Evolutionary conservation across 2,888 invertebrate genomes (phyloP), one percentile per base, ranked within the genome.

Genomic region (Myopa testacea): DNA sequence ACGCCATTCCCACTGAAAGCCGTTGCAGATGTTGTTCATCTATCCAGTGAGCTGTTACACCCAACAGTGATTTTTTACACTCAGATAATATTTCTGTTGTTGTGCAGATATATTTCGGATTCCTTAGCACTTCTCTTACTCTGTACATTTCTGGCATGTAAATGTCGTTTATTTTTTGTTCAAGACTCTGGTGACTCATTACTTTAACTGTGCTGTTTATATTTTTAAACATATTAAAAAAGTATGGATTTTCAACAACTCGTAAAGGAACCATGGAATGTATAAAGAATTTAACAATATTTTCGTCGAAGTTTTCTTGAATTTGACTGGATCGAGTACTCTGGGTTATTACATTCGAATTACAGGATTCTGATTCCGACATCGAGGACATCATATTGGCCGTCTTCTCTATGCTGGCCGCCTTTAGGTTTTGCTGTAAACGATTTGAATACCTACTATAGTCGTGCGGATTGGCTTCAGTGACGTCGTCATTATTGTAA

Each of bases 31-130:
- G 60, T 16, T 58, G 45, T 16, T 67, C 19, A 6, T 65, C 60
- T 26, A 78, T 78, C 69, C 74, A 78, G 73, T 78, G 74, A 12
- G 78, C 74, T 50, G 74, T 74, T n/a, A 74, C 63, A 50, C 68
- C 69, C 65, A 74, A 37, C 37, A 78, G 40, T 37, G 37, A 58
- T 62, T 50, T 60, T n/a, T 52, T 78, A 34, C 69, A 4, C 12
- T 68, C 69, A 2, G 60, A 62, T 63, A 71, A 78, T 37, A 74
- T 40, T 6, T 78, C 68, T 62, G 55, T 55, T 52, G 78, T 74
- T 7, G 69, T 74, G 52, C 78, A 78, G 5, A 69, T 69, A 74
- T 62, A 68, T 14, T 73, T 40, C 37, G 45, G 19, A 16, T 19
- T 55, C 34, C 60, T 67, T 19, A 78, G 19, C 45, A 67, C 40